A percentile compares a stretch with the other conserved stretches of the same genome.
These are phyloP conservation scores for Pterostichus madidus DNA, from an alignment of 2,888 invertebrate genomes.

Conservation along the genomic window DNA sequence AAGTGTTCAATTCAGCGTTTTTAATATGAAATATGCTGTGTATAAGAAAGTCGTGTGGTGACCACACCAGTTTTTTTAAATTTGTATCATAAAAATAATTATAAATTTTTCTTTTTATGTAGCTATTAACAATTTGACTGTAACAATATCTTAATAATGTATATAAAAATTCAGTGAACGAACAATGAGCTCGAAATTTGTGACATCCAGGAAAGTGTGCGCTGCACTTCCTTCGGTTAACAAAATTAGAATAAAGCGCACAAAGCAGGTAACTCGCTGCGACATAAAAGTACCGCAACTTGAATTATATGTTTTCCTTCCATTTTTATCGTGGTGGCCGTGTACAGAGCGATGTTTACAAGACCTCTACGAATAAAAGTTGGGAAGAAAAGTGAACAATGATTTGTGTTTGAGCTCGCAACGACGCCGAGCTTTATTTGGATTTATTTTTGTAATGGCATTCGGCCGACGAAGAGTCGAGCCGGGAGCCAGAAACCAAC, in stretches of 20 bases:
- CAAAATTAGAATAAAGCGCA: slow-evolving; percentile 51
- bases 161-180: too few relatives aligned
- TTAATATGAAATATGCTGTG: too few relatives aligned
- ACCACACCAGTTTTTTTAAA: too few relatives aligned
- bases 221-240: slow-evolving; percentile 35
- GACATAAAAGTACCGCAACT: slow-evolving; percentile 32
- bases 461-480: slow-evolving; percentile 17
- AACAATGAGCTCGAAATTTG: neutral
- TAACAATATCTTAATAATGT: too few relatives aligned
- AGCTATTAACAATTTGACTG: too few relatives aligned
- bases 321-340: slow-evolving; percentile 59
- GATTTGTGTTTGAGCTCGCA: slow-evolving; percentile 59
- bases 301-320: slow-evolving; percentile 59
- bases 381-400: slow-evolving; percentile 63
- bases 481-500: neutral
- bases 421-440: slow-evolving; percentile 57
- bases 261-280: slow-evolving; percentile 49
- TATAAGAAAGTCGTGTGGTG: too few relatives aligned
- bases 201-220: slow-evolving; percentile 19
- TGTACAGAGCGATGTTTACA: slow-evolving; percentile 60
- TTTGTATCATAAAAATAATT: too few relatives aligned
- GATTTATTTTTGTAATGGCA: slow-evolving; percentile 62
- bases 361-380: slow-evolving; percentile 53
- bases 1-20: too few relatives aligned
- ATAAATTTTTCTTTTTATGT: too few relatives aligned